Evolutionary conservation across 2,113 vertebrate genomes (phyloP).

Genomic region (Osmerus eperlanus): DNA sequence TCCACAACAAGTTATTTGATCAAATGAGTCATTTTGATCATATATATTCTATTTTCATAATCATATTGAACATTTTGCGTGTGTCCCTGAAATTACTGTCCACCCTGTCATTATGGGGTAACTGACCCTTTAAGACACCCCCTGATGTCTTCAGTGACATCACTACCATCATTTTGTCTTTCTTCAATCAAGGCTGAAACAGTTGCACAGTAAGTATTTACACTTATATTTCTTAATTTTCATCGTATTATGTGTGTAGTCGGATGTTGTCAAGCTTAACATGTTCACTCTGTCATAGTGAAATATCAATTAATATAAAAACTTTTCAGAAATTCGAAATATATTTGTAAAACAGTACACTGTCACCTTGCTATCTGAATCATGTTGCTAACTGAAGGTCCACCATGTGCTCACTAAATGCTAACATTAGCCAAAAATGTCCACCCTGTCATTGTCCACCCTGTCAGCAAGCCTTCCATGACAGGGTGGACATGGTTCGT

Average conservation of each 20-base stretch:
- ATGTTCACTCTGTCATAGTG: not conserved
- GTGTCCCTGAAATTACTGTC: slow-evolving; percentile 23
- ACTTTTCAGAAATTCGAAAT: slow-evolving; percentile 1
- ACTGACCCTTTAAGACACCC: not conserved
- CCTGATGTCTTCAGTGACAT: not conserved
- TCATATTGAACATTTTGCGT: slow-evolving; percentile 18
- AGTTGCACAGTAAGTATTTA: slow-evolving; percentile 4
- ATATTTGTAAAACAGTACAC: not conserved
- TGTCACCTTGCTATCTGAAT: slow-evolving; percentile 4
- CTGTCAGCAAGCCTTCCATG: slow-evolving; percentile 11
- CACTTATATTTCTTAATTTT: slow-evolving; percentile 8
- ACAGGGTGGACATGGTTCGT: slow-evolving; percentile 1
- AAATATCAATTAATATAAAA: not conserved
- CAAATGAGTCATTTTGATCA: not conserved
- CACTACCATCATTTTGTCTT: slow-evolving; percentile 1
- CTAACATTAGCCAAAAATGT: slow-evolving; percentile 3
- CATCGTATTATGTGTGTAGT: slow-evolving; percentile 9
- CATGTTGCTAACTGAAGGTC: not conserved
- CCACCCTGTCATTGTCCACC: not conserved
- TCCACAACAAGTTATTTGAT: not conserved
- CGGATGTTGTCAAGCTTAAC: slow-evolving; percentile 14
- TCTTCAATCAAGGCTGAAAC: slow-evolving; percentile 2
- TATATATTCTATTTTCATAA: slow-evolving; percentile 19
- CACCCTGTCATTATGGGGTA: slow-evolving; percentile 21
- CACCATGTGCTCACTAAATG: slow-evolving; percentile 4